phyloP scores from a whole-genome alignment of 2,797 vertebrate species.

The Heterohyrax brucei region DNA sequence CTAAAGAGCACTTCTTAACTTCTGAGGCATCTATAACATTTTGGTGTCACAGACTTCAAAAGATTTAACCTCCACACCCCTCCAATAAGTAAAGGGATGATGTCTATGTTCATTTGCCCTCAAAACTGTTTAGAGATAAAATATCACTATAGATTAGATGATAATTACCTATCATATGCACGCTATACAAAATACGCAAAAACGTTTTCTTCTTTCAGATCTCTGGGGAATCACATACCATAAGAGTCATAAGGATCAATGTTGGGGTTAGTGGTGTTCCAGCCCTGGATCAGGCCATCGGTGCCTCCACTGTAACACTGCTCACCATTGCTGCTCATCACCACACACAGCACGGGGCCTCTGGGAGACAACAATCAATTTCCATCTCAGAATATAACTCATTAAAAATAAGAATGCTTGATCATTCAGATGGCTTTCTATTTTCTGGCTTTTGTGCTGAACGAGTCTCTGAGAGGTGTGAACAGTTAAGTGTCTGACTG shows the following conservation, averaged over 20 bases:
- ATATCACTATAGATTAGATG: slow-evolving; percentile 15
- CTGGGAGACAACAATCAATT: slow-evolving; percentile 88
- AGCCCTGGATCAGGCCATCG: slow-evolving; percentile 98
- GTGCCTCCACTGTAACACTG: slow-evolving; percentile 98
- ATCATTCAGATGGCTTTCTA: slow-evolving; percentile 32
- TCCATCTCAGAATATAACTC: slow-evolving; percentile 1
- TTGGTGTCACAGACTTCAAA: slow-evolving; percentile 39
- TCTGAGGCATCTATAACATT: slow-evolving; percentile 62
- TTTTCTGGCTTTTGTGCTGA: slow-evolving; percentile 36
- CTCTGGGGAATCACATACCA: slow-evolving; percentile 89
- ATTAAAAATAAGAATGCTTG: slow-evolving; percentile 46
- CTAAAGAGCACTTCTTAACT: slow-evolving; percentile 52
- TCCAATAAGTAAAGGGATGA: slow-evolving; percentile 54
- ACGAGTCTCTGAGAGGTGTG: background rate
- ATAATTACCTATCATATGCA: background rate
- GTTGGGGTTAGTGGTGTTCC: slow-evolving; percentile 98
- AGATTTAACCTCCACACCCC: slow-evolving; percentile 4
- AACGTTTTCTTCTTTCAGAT: background rate
- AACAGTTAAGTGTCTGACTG: background rate
- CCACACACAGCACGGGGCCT: slow-evolving; percentile 97
- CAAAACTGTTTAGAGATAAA: slow-evolving; percentile 61
- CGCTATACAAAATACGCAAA: background rate
- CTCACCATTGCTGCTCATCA: slow-evolving; percentile 97
- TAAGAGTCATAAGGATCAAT: slow-evolving; percentile 99
- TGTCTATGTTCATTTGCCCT: slow-evolving; percentile 61